These are phyloP conservation scores for Recurvirostra avosetta DNA, from an alignment of 2,113 vertebrate species.

Conservation along the genomic window DNA sequence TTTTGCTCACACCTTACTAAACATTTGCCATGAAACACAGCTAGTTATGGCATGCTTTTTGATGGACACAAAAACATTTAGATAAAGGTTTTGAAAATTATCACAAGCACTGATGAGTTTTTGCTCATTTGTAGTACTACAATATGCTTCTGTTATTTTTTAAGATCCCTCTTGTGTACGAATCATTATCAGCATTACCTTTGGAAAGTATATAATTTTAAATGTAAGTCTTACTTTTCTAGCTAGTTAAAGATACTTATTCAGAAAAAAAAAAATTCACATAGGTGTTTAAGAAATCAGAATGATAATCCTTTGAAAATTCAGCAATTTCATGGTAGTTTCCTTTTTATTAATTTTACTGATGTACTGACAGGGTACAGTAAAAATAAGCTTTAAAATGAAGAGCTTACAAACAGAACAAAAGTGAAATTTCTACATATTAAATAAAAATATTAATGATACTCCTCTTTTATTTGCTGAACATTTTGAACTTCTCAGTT, in stretches of 20 bases:
- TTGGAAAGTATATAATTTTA: neutral
- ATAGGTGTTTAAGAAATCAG: neutral
- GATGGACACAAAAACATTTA: neutral
- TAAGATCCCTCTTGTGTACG: neutral
- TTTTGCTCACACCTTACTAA: neutral
- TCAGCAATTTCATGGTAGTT: neutral
- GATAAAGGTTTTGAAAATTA: neutral
- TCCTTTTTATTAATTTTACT: neutral
- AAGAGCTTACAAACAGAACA: neutral
- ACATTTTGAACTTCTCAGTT: neutral
- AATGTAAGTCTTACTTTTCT: neutral
- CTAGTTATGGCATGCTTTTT: neutral
- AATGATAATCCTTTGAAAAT: neutral
- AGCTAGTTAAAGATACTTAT: neutral
- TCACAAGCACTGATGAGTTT: neutral
- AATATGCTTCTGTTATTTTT: neutral
- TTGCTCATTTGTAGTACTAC: neutral
- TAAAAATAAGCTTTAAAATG: neutral
- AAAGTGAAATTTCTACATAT: neutral
- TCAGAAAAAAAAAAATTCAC: neutral
- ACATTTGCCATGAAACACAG: neutral
- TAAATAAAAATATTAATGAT: neutral
- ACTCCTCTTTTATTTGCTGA: neutral
- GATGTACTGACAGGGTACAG: neutral
- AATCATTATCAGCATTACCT: neutral